phyloP scores from a whole-genome alignment of 1,140 invertebrate species.

The Cherax destructor region DNA sequence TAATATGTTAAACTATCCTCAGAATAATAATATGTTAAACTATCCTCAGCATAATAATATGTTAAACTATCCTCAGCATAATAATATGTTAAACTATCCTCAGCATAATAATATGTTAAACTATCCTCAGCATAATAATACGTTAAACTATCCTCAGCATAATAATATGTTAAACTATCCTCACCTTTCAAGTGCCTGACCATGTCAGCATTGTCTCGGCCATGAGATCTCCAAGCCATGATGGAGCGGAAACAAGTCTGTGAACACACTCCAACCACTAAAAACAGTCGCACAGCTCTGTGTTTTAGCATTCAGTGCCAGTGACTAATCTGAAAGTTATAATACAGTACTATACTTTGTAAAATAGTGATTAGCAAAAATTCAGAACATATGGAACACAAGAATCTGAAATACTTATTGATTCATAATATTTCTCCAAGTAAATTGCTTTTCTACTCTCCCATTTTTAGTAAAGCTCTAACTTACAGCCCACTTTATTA shows the following conservation, averaged over 20 bases:
- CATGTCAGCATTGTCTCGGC: slow-evolving; percentile 88
- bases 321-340: slow-evolving; percentile 26
- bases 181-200: slow-evolving; percentile 88
- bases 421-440: too few species aligned
- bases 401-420: too few species aligned
- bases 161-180: slow-evolving; percentile 46
- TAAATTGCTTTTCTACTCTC: too few species aligned
- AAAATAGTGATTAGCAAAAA: not conserved
- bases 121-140: slow-evolving; percentile 78
- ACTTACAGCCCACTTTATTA: too few species aligned
- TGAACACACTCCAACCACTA: slow-evolving; percentile 43
- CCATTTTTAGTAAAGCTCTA: too few species aligned
- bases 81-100: slow-evolving; percentile 68
- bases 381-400: too few species aligned
- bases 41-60: slow-evolving; percentile 78
- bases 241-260: slow-evolving; percentile 55
- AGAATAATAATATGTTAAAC: slow-evolving; percentile 75
- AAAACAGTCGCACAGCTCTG: slow-evolving; percentile 44
- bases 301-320: slow-evolving; percentile 58
- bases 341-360: not conserved
- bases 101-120: slow-evolving; percentile 77
- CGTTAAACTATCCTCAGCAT: slow-evolving; percentile 76
- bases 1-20: slow-evolving; percentile 73
- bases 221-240: slow-evolving; percentile 88
- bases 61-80: slow-evolving; percentile 77